Evolutionary conservation across 2,797 vertebrate species (phyloP).

Genomic region (Dipus sagitta): DNA sequence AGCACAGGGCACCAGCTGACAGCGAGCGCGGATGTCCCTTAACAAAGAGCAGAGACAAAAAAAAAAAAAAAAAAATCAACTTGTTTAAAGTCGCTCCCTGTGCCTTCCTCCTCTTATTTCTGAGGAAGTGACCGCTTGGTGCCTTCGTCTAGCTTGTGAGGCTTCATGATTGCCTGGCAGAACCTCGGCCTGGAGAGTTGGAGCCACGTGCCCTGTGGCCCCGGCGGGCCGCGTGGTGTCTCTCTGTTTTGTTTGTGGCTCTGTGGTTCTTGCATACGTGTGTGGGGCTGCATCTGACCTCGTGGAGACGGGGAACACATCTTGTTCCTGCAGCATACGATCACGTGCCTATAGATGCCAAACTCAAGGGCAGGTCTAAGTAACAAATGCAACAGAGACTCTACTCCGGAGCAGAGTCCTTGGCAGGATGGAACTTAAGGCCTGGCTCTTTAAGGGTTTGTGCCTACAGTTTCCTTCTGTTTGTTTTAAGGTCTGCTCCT

Average conservation of each 20-base stretch:
- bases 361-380: neutral
- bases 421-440: conserved; percentile 51
- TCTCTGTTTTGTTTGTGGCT: conserved; percentile 81
- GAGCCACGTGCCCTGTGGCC: conserved; percentile 83
- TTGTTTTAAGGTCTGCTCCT: neutral
- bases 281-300: neutral
- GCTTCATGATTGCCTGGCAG: conserved; percentile 85
- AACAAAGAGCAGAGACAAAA: conserved; percentile 88
- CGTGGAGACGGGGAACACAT: neutral
- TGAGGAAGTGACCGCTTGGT: conserved; percentile 78
- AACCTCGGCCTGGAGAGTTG: conserved; percentile 85
- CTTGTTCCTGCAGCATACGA: conserved; percentile 7
- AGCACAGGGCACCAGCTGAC: conserved; percentile 94
- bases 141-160: conserved; percentile 75
- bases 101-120: neutral
- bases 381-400: neutral
- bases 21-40: conserved; percentile 88
- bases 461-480: conserved; percentile 49
- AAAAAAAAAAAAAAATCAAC: conserved; percentile 80
- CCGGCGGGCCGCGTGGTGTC: conserved; percentile 66
- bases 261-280: neutral
- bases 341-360: conserved; percentile 31
- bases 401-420: neutral
- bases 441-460: conserved; percentile 36
- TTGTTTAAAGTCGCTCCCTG: conserved; percentile 87